phyloP scores from a whole-genome alignment of 1,140 invertebrate genomes.

The Pachyrhynchus sulphureomaculatus region DNA sequence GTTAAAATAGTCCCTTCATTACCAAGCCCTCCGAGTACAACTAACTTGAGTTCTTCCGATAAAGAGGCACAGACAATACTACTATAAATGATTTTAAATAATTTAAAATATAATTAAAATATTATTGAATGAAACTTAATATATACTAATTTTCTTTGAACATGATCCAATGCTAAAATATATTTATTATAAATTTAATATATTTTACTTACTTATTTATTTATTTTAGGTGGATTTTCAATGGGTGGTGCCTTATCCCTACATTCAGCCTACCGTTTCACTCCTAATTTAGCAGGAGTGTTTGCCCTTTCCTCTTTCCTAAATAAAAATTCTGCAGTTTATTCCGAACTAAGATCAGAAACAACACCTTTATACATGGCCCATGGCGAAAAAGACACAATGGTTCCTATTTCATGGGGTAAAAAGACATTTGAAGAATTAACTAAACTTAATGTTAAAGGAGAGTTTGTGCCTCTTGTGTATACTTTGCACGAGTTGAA shows the following conservation, averaged over 20 bases:
- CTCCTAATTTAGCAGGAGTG: constrained; percentile 63
- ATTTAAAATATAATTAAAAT: too few species aligned
- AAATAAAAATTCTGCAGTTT: constrained; percentile 66
- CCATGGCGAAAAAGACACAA: constrained; percentile 55
- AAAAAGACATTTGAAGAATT: constrained; percentile 54
- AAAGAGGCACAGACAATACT: too few species aligned
- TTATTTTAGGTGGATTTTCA: constrained; percentile 67
- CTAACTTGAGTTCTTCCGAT: too few species aligned
- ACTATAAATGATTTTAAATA: too few species aligned
- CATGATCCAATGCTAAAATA: constrained; percentile 2
- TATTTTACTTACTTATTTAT: too few species aligned
- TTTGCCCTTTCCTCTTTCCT: constrained; percentile 73
- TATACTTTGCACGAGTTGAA: constrained; percentile 60
- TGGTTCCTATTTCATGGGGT: constrained; percentile 60
- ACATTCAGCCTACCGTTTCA: constrained; percentile 64
- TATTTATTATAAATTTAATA: not conserved
- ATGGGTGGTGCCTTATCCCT: constrained; percentile 73
- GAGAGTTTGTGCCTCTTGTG: constrained; percentile 54
- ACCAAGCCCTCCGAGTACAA: too few species aligned
- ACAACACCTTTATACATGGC: constrained; percentile 51
- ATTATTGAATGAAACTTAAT: too few species aligned
- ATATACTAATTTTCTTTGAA: too few species aligned
- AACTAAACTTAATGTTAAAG: constrained; percentile 54
- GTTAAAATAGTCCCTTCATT: too few species aligned
- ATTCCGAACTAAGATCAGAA: constrained; percentile 42